phyloP scores from a whole-genome alignment of 2,797 vertebrate species.

The Gallirallus australis region DNA sequence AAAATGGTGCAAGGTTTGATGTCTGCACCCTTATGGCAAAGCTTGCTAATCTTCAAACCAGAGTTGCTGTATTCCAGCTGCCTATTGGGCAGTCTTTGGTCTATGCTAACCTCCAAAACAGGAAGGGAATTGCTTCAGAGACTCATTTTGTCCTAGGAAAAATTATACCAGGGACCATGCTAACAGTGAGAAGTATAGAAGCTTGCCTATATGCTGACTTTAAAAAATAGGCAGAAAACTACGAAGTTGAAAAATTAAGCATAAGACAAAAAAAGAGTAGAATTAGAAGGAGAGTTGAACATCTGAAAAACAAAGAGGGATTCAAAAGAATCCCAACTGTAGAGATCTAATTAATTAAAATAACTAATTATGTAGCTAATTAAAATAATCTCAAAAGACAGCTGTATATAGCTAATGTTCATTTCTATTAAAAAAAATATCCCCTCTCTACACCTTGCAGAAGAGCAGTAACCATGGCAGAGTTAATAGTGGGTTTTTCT shows the following conservation, averaged over 20 bases:
- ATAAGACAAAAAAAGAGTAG: background rate
- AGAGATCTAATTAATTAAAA: background rate
- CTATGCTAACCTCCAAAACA: background rate
- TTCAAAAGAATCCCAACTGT: background rate
- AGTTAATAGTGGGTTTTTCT: background rate
- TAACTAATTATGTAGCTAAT: background rate
- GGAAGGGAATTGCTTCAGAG: background rate
- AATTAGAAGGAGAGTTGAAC: background rate
- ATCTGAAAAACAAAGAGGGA: background rate
- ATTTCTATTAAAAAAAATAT: background rate
- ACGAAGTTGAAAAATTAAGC: background rate
- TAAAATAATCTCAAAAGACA: background rate
- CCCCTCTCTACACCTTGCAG: background rate
- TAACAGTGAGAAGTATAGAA: background rate
- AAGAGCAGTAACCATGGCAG: background rate
- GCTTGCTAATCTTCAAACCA: background rate
- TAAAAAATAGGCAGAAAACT: background rate
- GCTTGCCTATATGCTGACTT: background rate
- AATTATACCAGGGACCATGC: accelerated
- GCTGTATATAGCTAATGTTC: background rate
- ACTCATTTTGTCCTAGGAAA: background rate
- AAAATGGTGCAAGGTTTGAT: background rate
- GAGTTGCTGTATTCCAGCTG: background rate
- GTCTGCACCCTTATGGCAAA: background rate
- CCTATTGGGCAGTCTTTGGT: background rate